A percentile compares a stretch with the other conserved stretches of the same genome.
Evolutionary conservation across 2,888 invertebrate species (phyloP).

Genomic region (Punctoribates punctum): DNA sequence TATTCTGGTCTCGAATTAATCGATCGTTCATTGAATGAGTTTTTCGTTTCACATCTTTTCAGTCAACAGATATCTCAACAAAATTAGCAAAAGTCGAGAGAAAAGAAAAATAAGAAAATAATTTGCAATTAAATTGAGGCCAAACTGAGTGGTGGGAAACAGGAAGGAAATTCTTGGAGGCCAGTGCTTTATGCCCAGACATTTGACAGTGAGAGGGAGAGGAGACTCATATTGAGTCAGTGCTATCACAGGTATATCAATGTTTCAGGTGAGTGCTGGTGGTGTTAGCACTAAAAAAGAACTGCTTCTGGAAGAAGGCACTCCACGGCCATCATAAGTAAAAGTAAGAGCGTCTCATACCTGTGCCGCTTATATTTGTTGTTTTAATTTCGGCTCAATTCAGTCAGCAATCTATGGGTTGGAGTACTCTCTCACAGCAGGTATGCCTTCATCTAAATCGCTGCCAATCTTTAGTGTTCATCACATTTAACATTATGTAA

Average conservation of each 20-base stretch:
- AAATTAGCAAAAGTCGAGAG: neutral
- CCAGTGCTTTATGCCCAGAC: slow-evolving; percentile 30
- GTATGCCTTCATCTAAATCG: neutral
- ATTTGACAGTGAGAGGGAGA: neutral
- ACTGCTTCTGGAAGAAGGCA: neutral
- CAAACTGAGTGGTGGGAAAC: slow-evolving; percentile 20
- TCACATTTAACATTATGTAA: slow-evolving; percentile 26
- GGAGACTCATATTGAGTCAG: neutral
- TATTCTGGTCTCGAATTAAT: too few species aligned
- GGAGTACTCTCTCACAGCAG: slow-evolving; percentile 1
- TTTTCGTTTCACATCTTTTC: too few species aligned
- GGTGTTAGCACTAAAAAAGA: neutral
- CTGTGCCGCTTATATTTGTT: slow-evolving; percentile 16
- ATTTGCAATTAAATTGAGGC: slow-evolving; percentile 34
- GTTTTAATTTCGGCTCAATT: slow-evolving; percentile 7
- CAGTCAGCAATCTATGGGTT: neutral
- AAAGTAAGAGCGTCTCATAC: neutral
- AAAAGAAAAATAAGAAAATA: slow-evolving; percentile 15
- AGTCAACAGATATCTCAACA: neutral
- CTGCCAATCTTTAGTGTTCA: slow-evolving; percentile 22
- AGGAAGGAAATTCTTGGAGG: slow-evolving; percentile 29
- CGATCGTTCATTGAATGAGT: too few species aligned
- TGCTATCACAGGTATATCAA: neutral
- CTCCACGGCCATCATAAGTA: neutral
- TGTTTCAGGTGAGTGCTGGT: neutral